Base-by-base conservation (phyloP, 2,797 vertebrate species). In the Prunella strophiata region DNA sequence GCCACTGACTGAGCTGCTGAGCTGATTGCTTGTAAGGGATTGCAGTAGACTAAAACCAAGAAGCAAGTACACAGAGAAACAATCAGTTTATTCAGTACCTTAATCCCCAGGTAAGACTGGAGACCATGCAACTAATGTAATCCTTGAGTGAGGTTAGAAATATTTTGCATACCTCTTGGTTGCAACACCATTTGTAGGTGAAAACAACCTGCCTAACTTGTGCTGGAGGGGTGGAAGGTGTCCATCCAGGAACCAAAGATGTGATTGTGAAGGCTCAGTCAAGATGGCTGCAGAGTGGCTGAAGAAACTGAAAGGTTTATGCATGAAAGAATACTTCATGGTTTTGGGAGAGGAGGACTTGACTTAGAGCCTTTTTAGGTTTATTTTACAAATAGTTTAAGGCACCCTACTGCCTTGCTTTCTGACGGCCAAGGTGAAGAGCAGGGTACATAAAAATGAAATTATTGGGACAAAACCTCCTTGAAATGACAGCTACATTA, bases 71-170 rank as follows among this genome's bases (percentile, higher is more conserved):
- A 78, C 40, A 62, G 71, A 51, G 80, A 32, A 96, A 91, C 90
- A 95, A 89, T 94, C 43, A 21, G 21, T 88, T 88, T 84, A 89
- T 91, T 94, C 82, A 93, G 51, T 88, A 91, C 59, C 45, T 78
- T 95, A 91, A 78, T 96, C 74, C 80, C n/a, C 43, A 42, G 40
- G 36, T 50, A 61, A n/a, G 36, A 84, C 50, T 14, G 34, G 70
- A 84, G 80, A 91, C 81, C 55, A 11, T n/a, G 59, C 34, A 62
- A 63, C 90, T 71, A 36, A 36, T 36, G 45, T 92, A 90, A 91
- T 91, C 75, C 72, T 92, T 0, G 0, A 80, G 30, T 20, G 17
- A 91, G 76, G 54, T 72, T 19, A 77, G 75, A 73, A 94, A 92
- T 91, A 38, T 61, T 91, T 89, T 21, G 66, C 66, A 66, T 93